These are phyloP conservation scores for Tretioscincus oriximinensis DNA, from an alignment of 2,113 vertebrate species.

Conservation along the genomic window DNA sequence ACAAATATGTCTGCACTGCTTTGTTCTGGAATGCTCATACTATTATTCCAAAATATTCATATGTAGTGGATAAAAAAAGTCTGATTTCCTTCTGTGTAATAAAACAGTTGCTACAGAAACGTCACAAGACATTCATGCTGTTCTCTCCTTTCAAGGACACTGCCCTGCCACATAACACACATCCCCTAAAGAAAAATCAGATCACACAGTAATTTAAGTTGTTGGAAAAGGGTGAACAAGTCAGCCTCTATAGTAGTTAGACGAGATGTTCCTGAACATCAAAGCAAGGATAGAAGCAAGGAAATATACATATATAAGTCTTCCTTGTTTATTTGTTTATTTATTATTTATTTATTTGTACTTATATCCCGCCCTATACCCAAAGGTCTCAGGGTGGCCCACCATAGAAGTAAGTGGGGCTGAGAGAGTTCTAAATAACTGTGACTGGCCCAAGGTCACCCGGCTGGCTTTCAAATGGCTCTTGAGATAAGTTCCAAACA, in stretches of 20 bases:
- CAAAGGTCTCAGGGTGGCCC: too few relatives aligned
- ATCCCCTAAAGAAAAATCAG: constrained; percentile 2
- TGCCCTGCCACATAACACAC: neutral
- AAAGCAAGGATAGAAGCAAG: constrained; percentile 33
- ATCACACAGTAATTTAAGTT: neutral
- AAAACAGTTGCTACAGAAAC: neutral
- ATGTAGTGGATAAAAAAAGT: too few relatives aligned
- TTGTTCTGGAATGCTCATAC: too few relatives aligned
- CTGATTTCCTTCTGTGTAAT: neutral
- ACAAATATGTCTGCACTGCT: too few relatives aligned
- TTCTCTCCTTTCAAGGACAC: neutral
- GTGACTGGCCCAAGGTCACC: too few relatives aligned
- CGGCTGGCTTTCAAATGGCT: constrained; percentile 24
- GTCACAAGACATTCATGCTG: neutral
- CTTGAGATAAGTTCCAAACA: constrained; percentile 36
- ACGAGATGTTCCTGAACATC: constrained; percentile 18
- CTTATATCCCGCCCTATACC: too few relatives aligned
- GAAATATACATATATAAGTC: neutral
- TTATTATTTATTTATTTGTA: too few relatives aligned
- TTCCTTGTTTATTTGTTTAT: too few relatives aligned
- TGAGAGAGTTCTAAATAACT: too few relatives aligned
- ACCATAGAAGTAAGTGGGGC: too few relatives aligned
- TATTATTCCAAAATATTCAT: too few relatives aligned
- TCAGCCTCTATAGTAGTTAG: neutral
- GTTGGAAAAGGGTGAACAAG: neutral